A percentile compares a stretch with the other conserved stretches of the same genome.
phyloP scores from a whole-genome alignment of 2,797 vertebrate genomes.

The Falco concolor region DNA sequence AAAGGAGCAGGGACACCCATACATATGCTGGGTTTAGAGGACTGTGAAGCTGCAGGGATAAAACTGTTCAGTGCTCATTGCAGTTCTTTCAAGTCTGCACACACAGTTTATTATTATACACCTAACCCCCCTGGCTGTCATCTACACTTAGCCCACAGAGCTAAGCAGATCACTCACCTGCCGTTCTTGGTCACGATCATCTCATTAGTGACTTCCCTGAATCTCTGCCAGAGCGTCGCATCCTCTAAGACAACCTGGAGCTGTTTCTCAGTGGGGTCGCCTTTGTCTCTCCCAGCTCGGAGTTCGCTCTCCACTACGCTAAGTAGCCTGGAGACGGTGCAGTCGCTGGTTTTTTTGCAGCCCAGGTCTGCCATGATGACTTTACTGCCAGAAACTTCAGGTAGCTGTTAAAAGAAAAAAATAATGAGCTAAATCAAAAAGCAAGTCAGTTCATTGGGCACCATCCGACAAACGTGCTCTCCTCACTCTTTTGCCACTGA shows the following conservation, averaged over 20 bases:
- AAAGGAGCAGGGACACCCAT: not conserved
- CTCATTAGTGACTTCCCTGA: slow-evolving; percentile 92
- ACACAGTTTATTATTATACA: not conserved
- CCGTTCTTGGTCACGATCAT: slow-evolving; percentile 99
- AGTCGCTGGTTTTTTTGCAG: slow-evolving; percentile 67
- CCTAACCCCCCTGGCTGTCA: not conserved
- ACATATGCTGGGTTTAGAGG: not conserved
- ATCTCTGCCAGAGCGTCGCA: slow-evolving; percentile 88
- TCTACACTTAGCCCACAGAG: not conserved
- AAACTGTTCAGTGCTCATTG: not conserved
- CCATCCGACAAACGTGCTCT: not conserved
- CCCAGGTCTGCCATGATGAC: slow-evolving; percentile 71
- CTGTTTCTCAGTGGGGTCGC: slow-evolving; percentile 91
- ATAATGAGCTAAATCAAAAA: not conserved
- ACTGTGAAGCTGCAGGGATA: not conserved
- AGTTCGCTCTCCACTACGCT: slow-evolving; percentile 89
- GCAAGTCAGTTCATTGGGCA: not conserved
- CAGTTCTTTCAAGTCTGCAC: not conserved
- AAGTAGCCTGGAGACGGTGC: slow-evolving; percentile 84
- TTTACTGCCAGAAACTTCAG: slow-evolving; percentile 48
- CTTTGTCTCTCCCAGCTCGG: slow-evolving; percentile 89
- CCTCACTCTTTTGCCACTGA: slow-evolving; percentile 49
- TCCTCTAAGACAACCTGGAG: slow-evolving; percentile 90
- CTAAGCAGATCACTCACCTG: slow-evolving; percentile 76
- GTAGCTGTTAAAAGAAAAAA: slow-evolving; percentile 51